Base-by-base conservation (phyloP, 2,797 vertebrate genomes). In the Myotis planiceps region DNA sequence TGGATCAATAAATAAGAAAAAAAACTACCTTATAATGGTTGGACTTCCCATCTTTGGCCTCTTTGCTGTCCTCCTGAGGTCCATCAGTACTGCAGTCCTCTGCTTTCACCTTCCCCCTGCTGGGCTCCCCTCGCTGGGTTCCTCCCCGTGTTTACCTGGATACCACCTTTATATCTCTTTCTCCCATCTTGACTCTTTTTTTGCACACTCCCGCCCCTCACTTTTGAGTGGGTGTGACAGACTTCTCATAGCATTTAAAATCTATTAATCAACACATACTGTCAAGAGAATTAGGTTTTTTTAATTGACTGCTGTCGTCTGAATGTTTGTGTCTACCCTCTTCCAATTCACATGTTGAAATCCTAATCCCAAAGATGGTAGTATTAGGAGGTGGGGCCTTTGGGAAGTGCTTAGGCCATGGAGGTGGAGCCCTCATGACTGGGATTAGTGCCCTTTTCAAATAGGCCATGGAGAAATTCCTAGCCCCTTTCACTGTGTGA, bases 261-360 rank as follows among this genome's bases (percentile, higher is more conserved):
- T 91, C 60, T 88, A 65, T 94, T 65, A 32, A 55, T 47, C 58
- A 14, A 18, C 19, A 84, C n/a, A 37, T 23, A 71, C 19, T 66
- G 8, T 75, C 32, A 92, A 90, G 49, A 80, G 75, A 90, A 90
- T 94, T 32, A 87, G 42, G n/a, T 60, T 95, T 95, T 25, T 63
- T 90, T 83, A 75, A 80, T 27, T 66, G 87, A 37, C 23, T 39
- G 27, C n/a, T 66, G 2, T 32, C 27, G 66, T 66, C 15, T 39
- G 47, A 84, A 86, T 13, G 42, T 63, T 74, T 47, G 47, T 68
- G 37, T 58, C 23, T 2, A 21, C 21, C 1, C 8, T 8, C 19
- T 14, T 13, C 19, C n/a, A 76, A 75, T 58, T 68, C 2, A 3
- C 9, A 49, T 9, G 66, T 14, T 81, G 37, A 55, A 81, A 87